phyloP scores from a whole-genome alignment of 2,113 vertebrate genomes.

The Lontra canadensis region DNA sequence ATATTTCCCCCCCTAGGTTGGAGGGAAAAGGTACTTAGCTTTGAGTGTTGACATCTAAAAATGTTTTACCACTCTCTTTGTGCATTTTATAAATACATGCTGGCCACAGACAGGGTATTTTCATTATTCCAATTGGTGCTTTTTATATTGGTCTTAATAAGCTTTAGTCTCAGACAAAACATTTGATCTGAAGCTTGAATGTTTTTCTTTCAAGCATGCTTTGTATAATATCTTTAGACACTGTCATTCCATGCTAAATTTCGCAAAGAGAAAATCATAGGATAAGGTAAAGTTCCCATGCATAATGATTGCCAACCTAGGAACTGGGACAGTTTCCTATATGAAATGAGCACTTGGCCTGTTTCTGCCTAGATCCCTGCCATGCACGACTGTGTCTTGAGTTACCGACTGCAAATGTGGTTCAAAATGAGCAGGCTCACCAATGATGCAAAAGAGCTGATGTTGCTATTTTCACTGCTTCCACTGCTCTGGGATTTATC shows the following conservation, averaged over 20 bases:
- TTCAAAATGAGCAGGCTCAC: neutral
- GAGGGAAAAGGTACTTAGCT: conserved; percentile 41
- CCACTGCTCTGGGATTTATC: neutral
- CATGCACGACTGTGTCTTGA: neutral
- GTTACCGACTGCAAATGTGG: neutral
- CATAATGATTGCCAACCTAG: neutral
- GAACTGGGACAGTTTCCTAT: neutral
- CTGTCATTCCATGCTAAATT: neutral
- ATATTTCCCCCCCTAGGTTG: conserved; percentile 17
- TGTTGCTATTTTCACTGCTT: neutral
- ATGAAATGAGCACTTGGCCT: neutral
- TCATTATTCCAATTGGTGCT: neutral
- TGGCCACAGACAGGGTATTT: neutral
- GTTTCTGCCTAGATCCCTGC: neutral
- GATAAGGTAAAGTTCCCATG: neutral
- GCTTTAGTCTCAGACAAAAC: neutral
- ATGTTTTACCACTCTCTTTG: conserved; percentile 23
- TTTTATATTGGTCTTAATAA: neutral
- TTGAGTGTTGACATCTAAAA: conserved; percentile 59
- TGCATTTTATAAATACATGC: conserved; percentile 22
- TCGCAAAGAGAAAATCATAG: neutral
- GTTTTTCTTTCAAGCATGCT: neutral
- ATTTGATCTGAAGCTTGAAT: neutral
- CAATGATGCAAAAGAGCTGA: neutral
- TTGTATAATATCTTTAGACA: conserved; percentile 35